Base-by-base conservation (phyloP, 2,113 vertebrate genomes). In the Hylia prasina region DNA sequence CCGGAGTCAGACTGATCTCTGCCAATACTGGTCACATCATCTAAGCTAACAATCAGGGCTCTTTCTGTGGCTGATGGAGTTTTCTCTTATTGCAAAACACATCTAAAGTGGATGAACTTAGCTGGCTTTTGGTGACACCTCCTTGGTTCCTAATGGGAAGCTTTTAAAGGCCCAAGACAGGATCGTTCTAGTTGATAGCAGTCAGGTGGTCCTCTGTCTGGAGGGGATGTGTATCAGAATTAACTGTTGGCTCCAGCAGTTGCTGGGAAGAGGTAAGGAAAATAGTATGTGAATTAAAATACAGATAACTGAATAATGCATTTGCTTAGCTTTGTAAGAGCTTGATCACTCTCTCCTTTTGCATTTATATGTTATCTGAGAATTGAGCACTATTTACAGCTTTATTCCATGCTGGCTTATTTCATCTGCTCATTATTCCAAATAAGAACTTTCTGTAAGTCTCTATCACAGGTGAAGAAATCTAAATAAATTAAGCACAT, bases 401-500 rank as follows among this genome's bases (percentile, higher is more conserved):
- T 86, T 81, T 83, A 71, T 86, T 92, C 88, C 51, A 45, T 15
- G 15, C 39, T 88, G 87, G 81, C 54, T 94, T 92, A 78, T 81
- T 95, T 90, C 22, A 75, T 83, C 61, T 92, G 33, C 60, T 90
- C 51, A 37, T 93, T 86, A 94, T 94, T 88, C 58, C 56, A 78
- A 92, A 73, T 66, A 87, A 76, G 60, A 90, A 68, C 31, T 93
- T 96, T 78, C 37, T 81, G 27, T 64, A 86, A 71, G 85, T 86
- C 51, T 93, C n/a, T 81, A 95, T 94, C 47, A 70, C 87, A 90
- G 90, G 82, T 95, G 90, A 94, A 83, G 82, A 83, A 93, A 93
- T 88, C 47, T 96, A 93, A 96, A 96, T 78, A 97, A 92, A 96
- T 96, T 80, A 94, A 96, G 76, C 76, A 92, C 68, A 86, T 96